Base-by-base conservation (phyloP, 2,113 vertebrate species). In the Catharus minimus region DNA sequence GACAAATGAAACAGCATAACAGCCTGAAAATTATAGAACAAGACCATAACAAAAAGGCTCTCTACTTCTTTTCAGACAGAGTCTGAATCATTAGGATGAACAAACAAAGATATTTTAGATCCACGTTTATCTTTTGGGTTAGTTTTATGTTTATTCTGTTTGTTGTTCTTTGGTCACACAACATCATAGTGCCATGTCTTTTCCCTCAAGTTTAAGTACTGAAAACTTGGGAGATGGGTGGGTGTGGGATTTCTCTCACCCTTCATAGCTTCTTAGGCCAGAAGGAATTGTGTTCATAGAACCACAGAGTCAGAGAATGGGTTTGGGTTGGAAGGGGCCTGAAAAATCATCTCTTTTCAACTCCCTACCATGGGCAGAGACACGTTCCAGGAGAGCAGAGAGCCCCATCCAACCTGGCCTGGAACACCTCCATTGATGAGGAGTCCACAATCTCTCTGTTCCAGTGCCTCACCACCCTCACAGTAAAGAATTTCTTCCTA, bases 31-130 rank as follows among this genome's bases (percentile, higher is more conserved):
- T 24, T 0, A 57, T 3, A 46, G 8, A 23, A 32, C 43, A 55
- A 69, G 8, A 43, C 9, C 6, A 2, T 5, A 32, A 32, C 5
- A 80, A 46, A 21, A 50, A 22, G 0, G 0, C 23, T 47, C 9
- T 39, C 50, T 36, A 5, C 23, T 61, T 65, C 58, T 36, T 68
- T 65, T 16, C 49, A 50, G 15, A 7, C 5, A 39, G 13, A 36
- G 7, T 44, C 30, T 26, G 44, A 68, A 75, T 10, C 38, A 58
- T 32, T 19, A 57, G 20, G 10, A 56, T 4, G 28, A 79, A 27
- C 0, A 2, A 24, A 38, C 0, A 44, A 7, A 33, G 24, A 36
- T 0, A 44, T 55, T 82, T 88, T 53, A 88, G 33, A 44, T 10
- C 17, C 7, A 10, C 2, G 7, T 8, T 67, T 55, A 14, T 22